Base-by-base conservation (phyloP, 2,888 invertebrate species). In the Drosophila fulvimacula region DNA sequence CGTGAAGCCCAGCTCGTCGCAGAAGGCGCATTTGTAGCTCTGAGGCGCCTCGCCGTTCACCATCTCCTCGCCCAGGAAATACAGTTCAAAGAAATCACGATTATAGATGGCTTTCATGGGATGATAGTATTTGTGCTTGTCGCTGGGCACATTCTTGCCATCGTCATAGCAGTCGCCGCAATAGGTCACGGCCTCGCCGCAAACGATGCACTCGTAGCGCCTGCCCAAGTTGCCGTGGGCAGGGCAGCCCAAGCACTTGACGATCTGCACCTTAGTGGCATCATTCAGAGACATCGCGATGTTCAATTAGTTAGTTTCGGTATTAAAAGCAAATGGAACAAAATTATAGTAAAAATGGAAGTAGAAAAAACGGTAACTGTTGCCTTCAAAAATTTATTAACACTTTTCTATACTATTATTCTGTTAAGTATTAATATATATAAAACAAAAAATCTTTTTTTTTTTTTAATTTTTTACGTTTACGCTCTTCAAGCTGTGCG, bases 21-120 rank as follows among this genome's bases (percentile, higher is more conserved):
- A 81, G 32, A 81, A 69, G 11, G 71, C 66, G n/a, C 83, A 81
- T 46, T 67, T 66, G 48, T 69, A 80, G 42, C 74, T 74, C 46
- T 76, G 80, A 6, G 80, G 76, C 1, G 73, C 82, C 19, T 80
- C 85, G 3, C 76, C 85, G 6, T 82, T 55, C 1, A 61, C 63
- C 34, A 69, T 5, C n/a, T 68, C 53, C 42, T 85, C 81, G 36
- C 80, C 85, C 44, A 24, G 11, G 19, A 81, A 82, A 27, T 48
- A 81, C 4, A 79, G 19, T 1, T 85, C 61, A 10, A 76, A 71
- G 49, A 24, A 32, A 6, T 42, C 9, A 6, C 19, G 27, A 66
- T 56, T 86, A 30, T 69, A 79, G 2, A 78, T 60, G 17, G 72
- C 86, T 55, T 69, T 72, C 86, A 82, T 86, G 17, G 86, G 87